Conservation (phyloP, 2,888 invertebrate genomes). For the Celastrina argiolus region DNA sequence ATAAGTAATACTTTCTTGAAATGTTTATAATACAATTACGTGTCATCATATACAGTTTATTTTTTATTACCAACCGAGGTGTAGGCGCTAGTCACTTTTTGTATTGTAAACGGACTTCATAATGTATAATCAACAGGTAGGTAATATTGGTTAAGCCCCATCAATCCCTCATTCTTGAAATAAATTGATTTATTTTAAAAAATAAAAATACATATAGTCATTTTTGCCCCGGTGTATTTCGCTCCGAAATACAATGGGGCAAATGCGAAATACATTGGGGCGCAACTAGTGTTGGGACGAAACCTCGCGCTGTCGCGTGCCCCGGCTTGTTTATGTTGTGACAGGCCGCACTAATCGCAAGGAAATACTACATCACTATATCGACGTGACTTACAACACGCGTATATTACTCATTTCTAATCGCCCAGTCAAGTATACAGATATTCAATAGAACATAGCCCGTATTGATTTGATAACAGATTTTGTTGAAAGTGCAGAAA, state of each 20-base stretch:
- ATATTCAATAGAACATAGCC: background rate
- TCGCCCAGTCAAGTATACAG: background rate
- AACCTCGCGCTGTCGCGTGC: conserved; percentile 52
- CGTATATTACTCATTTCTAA: conserved; percentile 5
- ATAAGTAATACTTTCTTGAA: conserved; percentile 11
- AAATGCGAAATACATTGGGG: conserved; percentile 38
- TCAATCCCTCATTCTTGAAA: too few species aligned
- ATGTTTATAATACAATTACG: background rate
- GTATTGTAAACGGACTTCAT: too few species aligned
- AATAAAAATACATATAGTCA: too few species aligned
- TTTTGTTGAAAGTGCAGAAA: background rate
- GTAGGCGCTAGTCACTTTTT: background rate
- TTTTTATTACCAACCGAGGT: background rate
- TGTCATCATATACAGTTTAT: background rate
- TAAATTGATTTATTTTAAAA: too few species aligned
- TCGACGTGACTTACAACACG: conserved; percentile 14
- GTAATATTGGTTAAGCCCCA: too few species aligned
- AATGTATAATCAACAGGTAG: too few species aligned
- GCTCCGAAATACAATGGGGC: too few species aligned
- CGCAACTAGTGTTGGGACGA: conserved; percentile 43
- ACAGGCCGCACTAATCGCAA: conserved; percentile 19
- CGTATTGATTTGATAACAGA: too few species aligned
- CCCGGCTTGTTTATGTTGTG: conserved; percentile 61
- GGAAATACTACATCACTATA: conserved; percentile 19
- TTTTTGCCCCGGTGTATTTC: too few species aligned